These are phyloP conservation scores for Sebastiscus albofasciatus DNA, from an alignment of 2,797 vertebrate genomes.

Conservation along the genomic window DNA sequence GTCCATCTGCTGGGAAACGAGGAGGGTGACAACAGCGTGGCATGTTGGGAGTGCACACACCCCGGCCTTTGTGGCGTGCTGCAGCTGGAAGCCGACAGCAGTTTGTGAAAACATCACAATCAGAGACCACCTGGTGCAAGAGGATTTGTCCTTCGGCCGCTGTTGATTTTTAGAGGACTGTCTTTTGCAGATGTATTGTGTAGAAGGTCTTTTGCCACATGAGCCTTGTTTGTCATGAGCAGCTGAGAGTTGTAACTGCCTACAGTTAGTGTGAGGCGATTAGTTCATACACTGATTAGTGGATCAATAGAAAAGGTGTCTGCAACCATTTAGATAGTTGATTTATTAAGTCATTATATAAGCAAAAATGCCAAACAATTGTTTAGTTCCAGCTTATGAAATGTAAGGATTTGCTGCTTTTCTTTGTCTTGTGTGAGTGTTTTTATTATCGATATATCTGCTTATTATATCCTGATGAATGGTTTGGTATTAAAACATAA, in stretches of 20 bases:
- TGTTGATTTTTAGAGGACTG: conserved; percentile 14
- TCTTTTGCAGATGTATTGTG: background rate
- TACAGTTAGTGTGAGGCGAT: background rate
- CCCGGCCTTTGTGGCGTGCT: conserved; percentile 10
- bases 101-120: conserved; percentile 44
- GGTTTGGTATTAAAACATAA: background rate
- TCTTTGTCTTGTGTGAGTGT: background rate
- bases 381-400: background rate
- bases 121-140: conserved; percentile 25
- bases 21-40: conserved; percentile 42
- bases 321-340: background rate
- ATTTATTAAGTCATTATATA: background rate
- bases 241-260: background rate
- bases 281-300: background rate
- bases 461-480: background rate
- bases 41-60: conserved; percentile 9
- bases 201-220: background rate
- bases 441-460: background rate
- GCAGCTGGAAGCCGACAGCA: conserved; percentile 21
- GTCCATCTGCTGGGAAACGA: conserved; percentile 54
- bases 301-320: background rate
- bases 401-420: background rate
- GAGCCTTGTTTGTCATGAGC: background rate
- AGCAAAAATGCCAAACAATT: background rate
- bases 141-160: background rate